These are phyloP conservation scores for Malurus cyaneus DNA, from an alignment of 2,113 vertebrate species.

Conservation along the genomic window DNA sequence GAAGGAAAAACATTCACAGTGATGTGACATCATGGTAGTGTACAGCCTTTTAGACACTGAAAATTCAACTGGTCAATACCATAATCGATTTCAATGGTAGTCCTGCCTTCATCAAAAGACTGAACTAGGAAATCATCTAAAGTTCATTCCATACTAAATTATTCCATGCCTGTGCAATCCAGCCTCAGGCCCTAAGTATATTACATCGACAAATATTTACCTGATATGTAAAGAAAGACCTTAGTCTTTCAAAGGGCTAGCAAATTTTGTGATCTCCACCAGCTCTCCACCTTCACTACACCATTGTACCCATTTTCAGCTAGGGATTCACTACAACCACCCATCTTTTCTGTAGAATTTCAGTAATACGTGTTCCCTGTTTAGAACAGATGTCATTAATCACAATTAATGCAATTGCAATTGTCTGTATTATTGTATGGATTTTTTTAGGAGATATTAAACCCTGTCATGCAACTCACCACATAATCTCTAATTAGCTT, in stretches of 20 bases:
- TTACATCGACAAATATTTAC: background rate
- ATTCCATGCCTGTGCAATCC: background rate
- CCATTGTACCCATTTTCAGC: background rate
- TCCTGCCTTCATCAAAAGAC: background rate
- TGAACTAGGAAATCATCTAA: background rate
- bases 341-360: background rate
- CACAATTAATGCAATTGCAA: background rate
- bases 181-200: background rate
- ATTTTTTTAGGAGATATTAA: background rate
- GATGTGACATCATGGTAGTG: background rate
- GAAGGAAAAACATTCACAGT: background rate
- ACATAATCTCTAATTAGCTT: background rate
- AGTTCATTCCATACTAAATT: background rate
- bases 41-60: background rate
- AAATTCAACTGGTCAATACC: background rate
- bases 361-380: background rate
- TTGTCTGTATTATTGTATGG: background rate
- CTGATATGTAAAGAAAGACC: background rate
- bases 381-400: background rate
- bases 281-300: background rate
- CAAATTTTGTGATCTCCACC: background rate
- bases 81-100: background rate
- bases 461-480: background rate
- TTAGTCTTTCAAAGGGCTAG: background rate
- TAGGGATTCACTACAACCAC: background rate